Evolutionary conservation across 2,113 vertebrate species (phyloP).

Genomic region (Mixornis gularis): DNA sequence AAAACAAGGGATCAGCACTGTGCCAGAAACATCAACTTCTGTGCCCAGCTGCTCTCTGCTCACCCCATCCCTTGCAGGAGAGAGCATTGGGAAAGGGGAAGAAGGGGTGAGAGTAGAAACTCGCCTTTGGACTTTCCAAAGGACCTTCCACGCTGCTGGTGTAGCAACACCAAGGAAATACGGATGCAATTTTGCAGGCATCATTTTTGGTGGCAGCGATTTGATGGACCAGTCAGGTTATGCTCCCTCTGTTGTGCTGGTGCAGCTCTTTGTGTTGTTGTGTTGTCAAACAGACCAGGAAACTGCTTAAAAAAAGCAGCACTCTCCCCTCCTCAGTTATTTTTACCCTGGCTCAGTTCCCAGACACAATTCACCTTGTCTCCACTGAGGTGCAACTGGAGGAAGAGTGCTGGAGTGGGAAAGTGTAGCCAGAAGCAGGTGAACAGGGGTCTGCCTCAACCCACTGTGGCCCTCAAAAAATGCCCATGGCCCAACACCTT

Average conservation of each 20-base stretch:
- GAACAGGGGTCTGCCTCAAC: neutral
- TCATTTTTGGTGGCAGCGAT: neutral
- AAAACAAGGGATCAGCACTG: neutral
- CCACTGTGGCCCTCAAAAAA: neutral
- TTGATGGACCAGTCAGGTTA: neutral
- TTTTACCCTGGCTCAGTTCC: slow-evolving; percentile 20
- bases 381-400: neutral
- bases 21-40: neutral
- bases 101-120: neutral
- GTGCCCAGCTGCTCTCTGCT: neutral
- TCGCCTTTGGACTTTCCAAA: neutral
- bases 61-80: neutral
- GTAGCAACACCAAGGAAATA: neutral
- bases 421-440: neutral
- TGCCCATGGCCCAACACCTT: neutral
- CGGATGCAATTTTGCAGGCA: neutral
- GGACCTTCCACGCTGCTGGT: neutral
- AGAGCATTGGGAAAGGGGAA: neutral
- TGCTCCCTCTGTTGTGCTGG: neutral
- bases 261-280: neutral
- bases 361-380: neutral
- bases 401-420: neutral
- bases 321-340: neutral
- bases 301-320: neutral
- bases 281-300: neutral